Percentiles rank a stretch among this genome's conserved stretches.
These are phyloP conservation scores for Yponomeuta malinellus DNA, from an alignment of 2,888 invertebrate species.

Conservation along the genomic window DNA sequence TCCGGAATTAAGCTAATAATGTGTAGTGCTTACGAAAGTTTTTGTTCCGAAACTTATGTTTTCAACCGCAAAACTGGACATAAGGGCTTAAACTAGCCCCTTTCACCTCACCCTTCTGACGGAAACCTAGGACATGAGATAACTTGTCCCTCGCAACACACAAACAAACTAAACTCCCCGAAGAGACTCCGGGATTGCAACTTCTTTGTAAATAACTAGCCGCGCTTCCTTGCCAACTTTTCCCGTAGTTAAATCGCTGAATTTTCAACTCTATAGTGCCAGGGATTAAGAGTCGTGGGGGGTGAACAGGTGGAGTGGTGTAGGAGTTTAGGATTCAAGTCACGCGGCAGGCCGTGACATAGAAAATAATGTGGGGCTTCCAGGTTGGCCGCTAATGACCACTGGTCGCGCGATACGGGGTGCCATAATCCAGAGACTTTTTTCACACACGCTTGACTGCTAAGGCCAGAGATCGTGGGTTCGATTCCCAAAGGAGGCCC, in stretches of 20 bases:
- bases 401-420: background rate
- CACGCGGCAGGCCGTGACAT: background rate
- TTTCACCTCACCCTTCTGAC: too few species aligned
- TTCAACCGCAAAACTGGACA: too few species aligned
- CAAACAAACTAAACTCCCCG: constrained; percentile 25
- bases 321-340: background rate
- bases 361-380: background rate
- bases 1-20: too few species aligned
- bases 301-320: background rate
- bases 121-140: too few species aligned
- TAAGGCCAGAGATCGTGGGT: too few species aligned
- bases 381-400: background rate
- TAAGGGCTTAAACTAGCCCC: too few species aligned
- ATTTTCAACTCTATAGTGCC: background rate
- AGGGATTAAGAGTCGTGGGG: background rate
- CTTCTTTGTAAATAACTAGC: constrained; percentile 19
- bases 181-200: constrained; percentile 40
- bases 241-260: background rate
- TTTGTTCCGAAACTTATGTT: too few species aligned
- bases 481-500: too few species aligned
- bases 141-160: too few species aligned
- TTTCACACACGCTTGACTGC: too few species aligned
- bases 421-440: too few species aligned
- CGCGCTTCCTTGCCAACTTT: background rate
- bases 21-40: too few species aligned